These are phyloP conservation scores for Anoplopoma fimbria DNA, from an alignment of 2,113 vertebrate genomes.

Conservation along the genomic window DNA sequence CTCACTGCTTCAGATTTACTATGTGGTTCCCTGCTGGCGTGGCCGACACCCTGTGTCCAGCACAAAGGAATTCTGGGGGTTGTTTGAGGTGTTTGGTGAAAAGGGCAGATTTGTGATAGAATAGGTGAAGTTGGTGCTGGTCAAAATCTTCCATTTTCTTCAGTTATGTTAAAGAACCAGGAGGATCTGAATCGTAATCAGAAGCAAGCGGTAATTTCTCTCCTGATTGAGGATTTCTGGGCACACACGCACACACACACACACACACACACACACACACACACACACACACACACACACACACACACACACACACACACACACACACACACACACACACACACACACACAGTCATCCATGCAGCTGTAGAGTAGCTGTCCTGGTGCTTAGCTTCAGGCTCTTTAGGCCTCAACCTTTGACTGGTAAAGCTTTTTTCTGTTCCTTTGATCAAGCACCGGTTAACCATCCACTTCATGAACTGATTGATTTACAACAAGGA, in stretches of 20 bases:
- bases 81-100: conserved; percentile 4
- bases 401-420: conserved; percentile 28
- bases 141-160: not conserved
- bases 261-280: conserved; percentile 8
- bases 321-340: conserved; percentile 9
- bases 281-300: not conserved
- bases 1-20: conserved; percentile 49
- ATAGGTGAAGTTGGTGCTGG: not conserved
- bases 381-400: conserved; percentile 41
- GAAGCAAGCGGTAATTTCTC: conserved; percentile 15
- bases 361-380: conserved; percentile 34
- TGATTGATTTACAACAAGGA: conserved; percentile 51
- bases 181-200: conserved; percentile 3
- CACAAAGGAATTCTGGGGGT: conserved; percentile 38
- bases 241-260: conserved; percentile 7
- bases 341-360: conserved; percentile 4
- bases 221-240: not conserved
- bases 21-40: conserved; percentile 33
- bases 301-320: conserved; percentile 14
- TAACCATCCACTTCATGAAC: conserved; percentile 30
- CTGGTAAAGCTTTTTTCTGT: conserved; percentile 42
- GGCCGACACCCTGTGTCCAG: conserved; percentile 40
- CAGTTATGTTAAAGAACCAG: not conserved
- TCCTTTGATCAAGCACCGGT: conserved; percentile 51
- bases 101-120: not conserved